Evolutionary conservation across 2,113 vertebrate genomes (phyloP).

Genomic region (Numida meleagris): DNA sequence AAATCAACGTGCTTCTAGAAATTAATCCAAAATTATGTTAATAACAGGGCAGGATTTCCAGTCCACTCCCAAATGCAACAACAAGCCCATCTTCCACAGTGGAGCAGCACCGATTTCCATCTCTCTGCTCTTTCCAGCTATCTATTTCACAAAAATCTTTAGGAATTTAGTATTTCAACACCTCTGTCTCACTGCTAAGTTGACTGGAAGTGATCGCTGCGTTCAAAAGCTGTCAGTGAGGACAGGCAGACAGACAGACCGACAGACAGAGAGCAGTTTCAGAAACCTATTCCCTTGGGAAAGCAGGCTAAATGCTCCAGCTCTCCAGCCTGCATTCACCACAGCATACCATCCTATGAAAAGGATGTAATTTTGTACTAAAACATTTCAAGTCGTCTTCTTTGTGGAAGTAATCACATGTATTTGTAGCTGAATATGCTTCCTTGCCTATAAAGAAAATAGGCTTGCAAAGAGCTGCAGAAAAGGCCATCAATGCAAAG

Average conservation of each 20-base stretch:
- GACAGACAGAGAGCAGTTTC: not conserved
- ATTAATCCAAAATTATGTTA: slow-evolving; percentile 8
- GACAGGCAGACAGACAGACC: not conserved
- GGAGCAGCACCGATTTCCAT: not conserved
- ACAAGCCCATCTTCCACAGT: too few relatives aligned
- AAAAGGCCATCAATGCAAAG: not conserved
- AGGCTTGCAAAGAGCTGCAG: not conserved
- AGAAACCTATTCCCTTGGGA: not conserved
- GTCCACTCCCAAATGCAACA: not conserved
- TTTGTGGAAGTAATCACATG: not conserved
- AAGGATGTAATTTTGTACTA: slow-evolving; percentile 18
- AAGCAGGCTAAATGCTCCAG: not conserved
- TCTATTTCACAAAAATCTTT: not conserved
- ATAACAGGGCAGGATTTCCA: slow-evolving; percentile 5
- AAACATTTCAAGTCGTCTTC: not conserved
- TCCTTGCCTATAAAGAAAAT: not conserved
- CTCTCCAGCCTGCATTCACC: not conserved
- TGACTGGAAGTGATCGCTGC: not conserved
- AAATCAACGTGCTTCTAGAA: slow-evolving; percentile 19
- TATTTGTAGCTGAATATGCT: not conserved
- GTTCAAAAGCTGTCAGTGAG: not conserved
- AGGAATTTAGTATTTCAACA: not conserved
- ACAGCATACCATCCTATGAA: not conserved
- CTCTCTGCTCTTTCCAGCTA: not conserved
- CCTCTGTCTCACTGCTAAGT: not conserved